These are phyloP conservation scores for Dasypogon diadema DNA, from an alignment of 2,888 invertebrate genomes.

Conservation along the genomic window DNA sequence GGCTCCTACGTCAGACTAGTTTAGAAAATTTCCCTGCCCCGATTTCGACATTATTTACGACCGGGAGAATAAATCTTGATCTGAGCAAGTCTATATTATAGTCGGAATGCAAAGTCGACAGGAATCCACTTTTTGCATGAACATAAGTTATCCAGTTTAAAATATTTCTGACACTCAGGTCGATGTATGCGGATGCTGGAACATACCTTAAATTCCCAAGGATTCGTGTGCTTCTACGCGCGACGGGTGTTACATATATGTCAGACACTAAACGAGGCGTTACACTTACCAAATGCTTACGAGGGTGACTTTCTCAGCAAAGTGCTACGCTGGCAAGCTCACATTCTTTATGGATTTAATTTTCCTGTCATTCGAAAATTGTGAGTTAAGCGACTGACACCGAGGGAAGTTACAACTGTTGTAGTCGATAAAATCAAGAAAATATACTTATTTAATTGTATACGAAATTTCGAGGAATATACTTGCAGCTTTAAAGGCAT, in stretches of 20 bases:
- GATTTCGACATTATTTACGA: conserved; percentile 39
- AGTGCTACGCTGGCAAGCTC: conserved; percentile 43
- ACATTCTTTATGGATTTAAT: conserved; percentile 55
- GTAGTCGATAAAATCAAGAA: not conserved
- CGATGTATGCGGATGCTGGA: conserved; percentile 37
- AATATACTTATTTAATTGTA: not conserved
- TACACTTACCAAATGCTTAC: conserved; percentile 4
- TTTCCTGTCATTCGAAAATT: conserved; percentile 52
- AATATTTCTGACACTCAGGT: conserved; percentile 49
- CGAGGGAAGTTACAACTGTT: not conserved
- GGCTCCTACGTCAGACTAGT: conserved; percentile 1
- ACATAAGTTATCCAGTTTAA: conserved; percentile 48
- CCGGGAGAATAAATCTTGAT: conserved; percentile 47
- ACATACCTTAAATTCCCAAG: conserved; percentile 55
- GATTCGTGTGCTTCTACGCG: conserved; percentile 49
- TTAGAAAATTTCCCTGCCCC: conserved; percentile 16
- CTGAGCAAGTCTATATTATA: conserved; percentile 9
- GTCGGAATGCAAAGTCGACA: conserved; percentile 46
- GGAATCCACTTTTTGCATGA: conserved; percentile 45
- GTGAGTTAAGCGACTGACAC: conserved; percentile 38
- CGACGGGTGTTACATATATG: conserved; percentile 53
- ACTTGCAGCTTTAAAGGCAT: too few relatives aligned
- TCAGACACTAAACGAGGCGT: conserved; percentile 54
- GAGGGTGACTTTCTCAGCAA: conserved; percentile 26
- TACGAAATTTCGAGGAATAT: too few relatives aligned